phyloP scores from a whole-genome alignment of 2,113 vertebrate genomes.

The Siniperca knerii region DNA sequence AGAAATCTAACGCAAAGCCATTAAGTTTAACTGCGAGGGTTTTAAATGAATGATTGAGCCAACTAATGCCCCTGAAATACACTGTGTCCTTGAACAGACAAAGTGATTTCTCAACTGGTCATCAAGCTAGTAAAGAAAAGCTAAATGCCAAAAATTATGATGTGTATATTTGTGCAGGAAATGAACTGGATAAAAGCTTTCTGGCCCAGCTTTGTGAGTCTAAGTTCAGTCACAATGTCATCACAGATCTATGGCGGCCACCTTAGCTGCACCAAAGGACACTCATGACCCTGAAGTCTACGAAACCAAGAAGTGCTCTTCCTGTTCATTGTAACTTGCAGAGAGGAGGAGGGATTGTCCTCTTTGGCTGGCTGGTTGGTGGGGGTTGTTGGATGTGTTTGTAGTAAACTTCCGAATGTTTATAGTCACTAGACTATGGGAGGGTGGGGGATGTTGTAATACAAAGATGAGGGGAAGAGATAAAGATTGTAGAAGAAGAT shows the following conservation, averaged over 20 bases:
- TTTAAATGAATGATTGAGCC: constrained; percentile 52
- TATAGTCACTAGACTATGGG: constrained; percentile 63
- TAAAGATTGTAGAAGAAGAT: background rate
- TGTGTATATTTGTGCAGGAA: background rate
- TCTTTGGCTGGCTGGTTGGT: constrained; percentile 32
- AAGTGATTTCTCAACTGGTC: background rate
- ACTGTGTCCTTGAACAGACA: constrained; percentile 50
- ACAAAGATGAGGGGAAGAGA: background rate
- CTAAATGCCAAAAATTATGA: background rate
- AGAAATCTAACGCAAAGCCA: constrained; percentile 16
- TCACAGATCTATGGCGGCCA: constrained; percentile 17
- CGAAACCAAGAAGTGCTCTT: constrained; percentile 21
- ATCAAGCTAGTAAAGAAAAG: background rate
- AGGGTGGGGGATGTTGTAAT: background rate
- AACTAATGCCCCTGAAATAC: constrained; percentile 5
- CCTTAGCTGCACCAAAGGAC: constrained; percentile 23
- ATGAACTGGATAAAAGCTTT: background rate
- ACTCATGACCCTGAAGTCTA: constrained; percentile 47
- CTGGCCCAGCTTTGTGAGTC: background rate
- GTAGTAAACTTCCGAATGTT: constrained; percentile 79
- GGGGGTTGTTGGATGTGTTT: constrained; percentile 62
- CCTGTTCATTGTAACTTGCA: constrained; percentile 32
- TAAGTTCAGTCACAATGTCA: constrained; percentile 12
- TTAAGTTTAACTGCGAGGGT: constrained; percentile 43
- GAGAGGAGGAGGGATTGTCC: constrained; percentile 48